Evolutionary conservation across 2,797 vertebrate species (phyloP).

Genomic region (Pogonophryne albipinna): DNA sequence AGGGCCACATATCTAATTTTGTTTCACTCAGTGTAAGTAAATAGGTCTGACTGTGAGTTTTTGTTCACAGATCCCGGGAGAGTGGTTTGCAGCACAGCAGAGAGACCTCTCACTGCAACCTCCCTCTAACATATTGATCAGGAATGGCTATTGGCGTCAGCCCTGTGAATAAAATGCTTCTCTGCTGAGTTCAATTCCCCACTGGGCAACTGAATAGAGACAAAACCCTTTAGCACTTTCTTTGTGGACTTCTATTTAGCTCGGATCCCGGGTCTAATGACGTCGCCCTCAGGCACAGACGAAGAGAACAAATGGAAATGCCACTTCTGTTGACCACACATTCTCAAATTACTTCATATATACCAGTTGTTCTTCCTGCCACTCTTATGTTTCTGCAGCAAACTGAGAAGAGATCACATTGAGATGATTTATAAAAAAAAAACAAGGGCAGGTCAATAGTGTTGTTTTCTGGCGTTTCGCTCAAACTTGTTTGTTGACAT

Average conservation of each 20-base stretch:
- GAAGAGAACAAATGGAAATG: constrained; percentile 69
- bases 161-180: constrained; percentile 84
- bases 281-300: constrained; percentile 47
- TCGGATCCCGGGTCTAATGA: constrained; percentile 53
- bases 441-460: constrained; percentile 67
- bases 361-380: constrained; percentile 38
- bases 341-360: constrained; percentile 48
- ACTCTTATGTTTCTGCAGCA: constrained; percentile 35
- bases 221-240: constrained; percentile 77
- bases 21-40: constrained; percentile 76
- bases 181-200: constrained; percentile 78
- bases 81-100: constrained; percentile 71
- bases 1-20: constrained; percentile 71
- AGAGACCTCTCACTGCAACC: constrained; percentile 77
- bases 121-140: constrained; percentile 83
- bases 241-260: constrained; percentile 65
- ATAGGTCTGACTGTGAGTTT: constrained; percentile 82
- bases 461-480: constrained; percentile 60
- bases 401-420: constrained; percentile 56
- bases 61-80: constrained; percentile 82
- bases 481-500: constrained; percentile 71
- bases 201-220: constrained; percentile 82
- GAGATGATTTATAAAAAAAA: constrained; percentile 62
- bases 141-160: constrained; percentile 80
- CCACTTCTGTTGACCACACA: constrained; percentile 55